Base-by-base conservation (phyloP, 2,113 vertebrate genomes). In the Reinhardtius hippoglossoides region DNA sequence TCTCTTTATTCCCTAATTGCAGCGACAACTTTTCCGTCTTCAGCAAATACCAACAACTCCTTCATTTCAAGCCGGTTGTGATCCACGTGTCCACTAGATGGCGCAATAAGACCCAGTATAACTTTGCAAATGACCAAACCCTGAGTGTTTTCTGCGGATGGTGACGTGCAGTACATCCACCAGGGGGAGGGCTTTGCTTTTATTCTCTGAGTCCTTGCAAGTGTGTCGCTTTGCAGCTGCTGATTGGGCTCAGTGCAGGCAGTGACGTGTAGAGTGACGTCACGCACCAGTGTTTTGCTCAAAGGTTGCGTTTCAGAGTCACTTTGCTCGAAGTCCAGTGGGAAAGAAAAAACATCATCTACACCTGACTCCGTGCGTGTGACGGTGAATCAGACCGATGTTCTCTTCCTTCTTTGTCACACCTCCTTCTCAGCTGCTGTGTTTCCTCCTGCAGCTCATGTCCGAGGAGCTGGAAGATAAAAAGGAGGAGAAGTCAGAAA, bases 11-110 rank as follows among this genome's bases (percentile, higher is more conserved):
- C 31, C 31, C 31, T 31, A 7, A 7, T 7, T 7, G 5, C 0
- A 31, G 6, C 31, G 5, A 20, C 35, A 55, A 21, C 18, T 40
- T 26, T 31, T 15, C 2, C 5, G 40, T n/a, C 5, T 54, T 16
- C 5, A 55, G 5, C 3, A 7, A n/a, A 27, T 15, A 35, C 9
- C 1, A 20, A 9, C 67, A 42, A 42, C 12, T 40, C 37, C 35
- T 7, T 37, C 35, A 37, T 42, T 42, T 12, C 3, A 42, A 42
- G 3, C 40, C 40, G 40, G 10, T 42, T 12, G 12, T 13, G 16
- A 23, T 14, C 3, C 21, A 62, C 31, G 15, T 42, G n/a, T 35
- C 88, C 94, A 84, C 89, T 88, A 93, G 94, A 87, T 93, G 94
- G 87, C 91, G 87, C 66, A 57, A 78, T 37, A 88, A 79, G 59